Base-by-base conservation (phyloP, 2,888 invertebrate genomes). In the Napeogenes sylphis region DNA sequence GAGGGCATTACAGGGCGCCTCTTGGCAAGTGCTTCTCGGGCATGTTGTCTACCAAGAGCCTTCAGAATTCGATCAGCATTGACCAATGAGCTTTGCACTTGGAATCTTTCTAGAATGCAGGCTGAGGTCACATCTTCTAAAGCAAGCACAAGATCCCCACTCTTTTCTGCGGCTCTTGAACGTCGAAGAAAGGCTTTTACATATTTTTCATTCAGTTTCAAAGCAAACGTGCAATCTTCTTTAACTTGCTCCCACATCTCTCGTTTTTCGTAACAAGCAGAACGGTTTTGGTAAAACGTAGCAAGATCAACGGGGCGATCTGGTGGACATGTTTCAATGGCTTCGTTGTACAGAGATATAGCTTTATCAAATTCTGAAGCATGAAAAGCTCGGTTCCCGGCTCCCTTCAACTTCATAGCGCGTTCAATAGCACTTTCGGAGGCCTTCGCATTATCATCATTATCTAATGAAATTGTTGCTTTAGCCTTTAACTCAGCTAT, bases 281-380 rank as follows among this genome's bases (percentile, higher is more conserved):
- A 99, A 74, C 98, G 94, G 81, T 99, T 99, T 83, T 99, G 99
- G 83, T 97, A 98, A 85, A 97, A 98, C 14, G 97, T 98, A 0
- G 98, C 95, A 61, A 98, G 87, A 72, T 96, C 97, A 0, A 92
- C 92, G 35, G 91, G 91, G 72, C 94, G 93, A 62, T 95, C 93
- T 67, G 91, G 87, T 0, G 97, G 95, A 75, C 98, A 98, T 45
- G 95, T 92, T 73, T 97, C 96, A 60, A 99, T 99, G 1, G 99
- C 99, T 87, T 96, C 95, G 73, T 96, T 95, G 81, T 99, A 99
- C 73, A 94, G 93, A 45, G 92, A 84, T 65, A 98, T 96, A 13
- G 99, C 99, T 82, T 98, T 97, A 72, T 96, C 95, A 79, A 94
- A 99, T 82, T 97, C 96, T 61, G 96, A 95, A 66, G 93, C 93